phyloP scores from a whole-genome alignment of 1,140 invertebrate species.

The Psilanteris sp. region DNA sequence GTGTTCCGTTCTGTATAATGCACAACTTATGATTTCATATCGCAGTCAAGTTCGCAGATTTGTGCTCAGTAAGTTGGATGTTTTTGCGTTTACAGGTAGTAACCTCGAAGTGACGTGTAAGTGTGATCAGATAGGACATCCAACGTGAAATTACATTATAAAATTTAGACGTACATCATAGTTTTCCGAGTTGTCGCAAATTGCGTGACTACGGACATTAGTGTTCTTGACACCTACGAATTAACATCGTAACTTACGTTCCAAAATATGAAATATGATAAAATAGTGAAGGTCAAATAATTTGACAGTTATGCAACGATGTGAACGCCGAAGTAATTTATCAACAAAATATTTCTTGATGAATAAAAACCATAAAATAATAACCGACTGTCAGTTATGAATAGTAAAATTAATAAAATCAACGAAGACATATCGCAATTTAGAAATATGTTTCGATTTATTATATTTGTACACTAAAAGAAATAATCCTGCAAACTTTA shows the following conservation, averaged over 20 bases:
- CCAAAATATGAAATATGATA: too few species aligned
- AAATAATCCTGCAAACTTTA: too few species aligned
- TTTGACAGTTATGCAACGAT: too few species aligned
- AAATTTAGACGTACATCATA: constrained; percentile 7
- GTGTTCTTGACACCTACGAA: background rate
- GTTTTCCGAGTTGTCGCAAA: background rate
- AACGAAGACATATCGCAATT: too few species aligned
- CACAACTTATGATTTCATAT: constrained; percentile 17
- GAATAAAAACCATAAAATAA: too few species aligned
- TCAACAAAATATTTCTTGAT: too few species aligned
- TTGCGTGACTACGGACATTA: constrained; percentile 3
- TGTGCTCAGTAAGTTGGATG: constrained; percentile 1
- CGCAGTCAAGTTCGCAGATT: constrained; percentile 13
- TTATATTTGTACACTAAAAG: too few species aligned
- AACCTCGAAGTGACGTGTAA: background rate
- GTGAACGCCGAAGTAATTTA: too few species aligned
- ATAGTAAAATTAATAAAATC: too few species aligned
- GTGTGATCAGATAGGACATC: constrained; percentile 12
- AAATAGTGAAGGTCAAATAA: too few species aligned
- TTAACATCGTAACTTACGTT: background rate
- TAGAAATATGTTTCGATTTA: too few species aligned
- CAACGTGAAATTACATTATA: constrained; percentile 9
- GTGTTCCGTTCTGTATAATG: background rate
- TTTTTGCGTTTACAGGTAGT: constrained; percentile 14
- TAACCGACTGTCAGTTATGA: too few species aligned